These are phyloP conservation scores for Coregonus ussuriensis DNA, from an alignment of 2,797 vertebrate genomes.

Conservation along the genomic window DNA sequence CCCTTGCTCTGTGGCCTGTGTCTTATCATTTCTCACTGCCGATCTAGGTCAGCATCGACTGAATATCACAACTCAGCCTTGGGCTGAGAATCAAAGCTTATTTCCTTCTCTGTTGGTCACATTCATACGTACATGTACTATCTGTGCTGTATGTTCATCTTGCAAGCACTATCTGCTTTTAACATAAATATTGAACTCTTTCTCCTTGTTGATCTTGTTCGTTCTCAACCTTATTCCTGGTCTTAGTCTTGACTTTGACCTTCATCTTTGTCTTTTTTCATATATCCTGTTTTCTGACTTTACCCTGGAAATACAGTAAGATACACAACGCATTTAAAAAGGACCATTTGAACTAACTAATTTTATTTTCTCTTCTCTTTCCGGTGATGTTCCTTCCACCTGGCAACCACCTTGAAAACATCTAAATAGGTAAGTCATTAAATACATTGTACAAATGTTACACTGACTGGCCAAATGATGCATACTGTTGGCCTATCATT, in stretches of 20 bases:
- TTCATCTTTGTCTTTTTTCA: neutral
- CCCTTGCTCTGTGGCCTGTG: conserved; percentile 19
- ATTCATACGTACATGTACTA: neutral
- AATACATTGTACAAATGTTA: conserved; percentile 37
- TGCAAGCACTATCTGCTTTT: too few species aligned
- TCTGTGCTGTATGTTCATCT: neutral
- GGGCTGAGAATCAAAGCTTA: neutral
- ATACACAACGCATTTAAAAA: conserved; percentile 11
- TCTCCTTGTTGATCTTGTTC: neutral
- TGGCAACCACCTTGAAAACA: conserved; percentile 48
- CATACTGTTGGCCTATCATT: conserved; percentile 44
- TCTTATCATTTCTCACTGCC: neutral
- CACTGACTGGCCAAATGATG: conserved; percentile 51
- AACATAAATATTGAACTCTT: too few species aligned
- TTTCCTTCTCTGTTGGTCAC: conserved; percentile 20
- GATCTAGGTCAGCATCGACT: conserved; percentile 27
- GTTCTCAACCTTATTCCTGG: neutral
- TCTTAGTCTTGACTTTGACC: neutral
- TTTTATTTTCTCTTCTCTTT: conserved; percentile 17
- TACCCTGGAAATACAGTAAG: neutral
- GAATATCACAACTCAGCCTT: conserved; percentile 2
- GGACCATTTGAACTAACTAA: conserved; percentile 55
- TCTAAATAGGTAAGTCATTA: conserved; percentile 71
- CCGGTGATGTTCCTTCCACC: neutral
- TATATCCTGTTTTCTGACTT: too few species aligned